These are phyloP conservation scores for Eumaeus atala DNA, from an alignment of 1,140 invertebrate genomes.

Conservation along the genomic window DNA sequence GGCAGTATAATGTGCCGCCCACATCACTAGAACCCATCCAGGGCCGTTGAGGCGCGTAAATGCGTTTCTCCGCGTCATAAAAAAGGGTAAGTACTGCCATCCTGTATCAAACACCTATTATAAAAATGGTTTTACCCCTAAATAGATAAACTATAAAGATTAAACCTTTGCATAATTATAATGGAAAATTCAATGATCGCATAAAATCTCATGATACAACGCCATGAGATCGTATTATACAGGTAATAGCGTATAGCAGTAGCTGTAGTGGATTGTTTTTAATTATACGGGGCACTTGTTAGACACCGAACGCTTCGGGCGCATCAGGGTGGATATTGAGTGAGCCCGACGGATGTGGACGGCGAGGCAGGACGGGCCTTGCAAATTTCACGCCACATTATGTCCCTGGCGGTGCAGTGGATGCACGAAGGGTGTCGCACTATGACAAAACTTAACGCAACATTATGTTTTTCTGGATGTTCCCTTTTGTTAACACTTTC, in stretches of 20 bases:
- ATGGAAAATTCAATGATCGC: too few species aligned
- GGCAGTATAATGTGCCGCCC: too few species aligned
- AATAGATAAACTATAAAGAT: too few species aligned
- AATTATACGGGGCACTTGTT: slow-evolving; percentile 32
- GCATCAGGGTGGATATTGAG: slow-evolving; percentile 17
- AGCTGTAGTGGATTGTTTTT: slow-evolving; percentile 18
- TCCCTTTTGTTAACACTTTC: too few species aligned
- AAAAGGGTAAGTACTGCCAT: too few species aligned
- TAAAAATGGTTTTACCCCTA: too few species aligned
- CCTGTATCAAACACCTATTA: too few species aligned
- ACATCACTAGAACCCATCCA: too few species aligned
- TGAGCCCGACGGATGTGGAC: background rate
- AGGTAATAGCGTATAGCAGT: too few species aligned
- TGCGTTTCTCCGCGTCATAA: too few species aligned
- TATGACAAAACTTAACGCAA: slow-evolving; percentile 4
- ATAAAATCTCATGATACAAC: background rate
- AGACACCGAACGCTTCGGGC: slow-evolving; percentile 40
- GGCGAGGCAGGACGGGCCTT: slow-evolving; percentile 42
- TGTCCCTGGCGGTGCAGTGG: slow-evolving; percentile 30
- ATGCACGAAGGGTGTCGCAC: slow-evolving; percentile 22
- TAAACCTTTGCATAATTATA: too few species aligned
- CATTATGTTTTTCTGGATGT: background rate
- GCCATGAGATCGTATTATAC: slow-evolving; percentile 1
- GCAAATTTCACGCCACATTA: slow-evolving; percentile 69
- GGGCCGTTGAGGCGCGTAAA: too few species aligned